Evolutionary conservation across 1,140 invertebrate genomes (phyloP), one percentile per base, ranked within the genome.

Genomic region (Sinonovacula constricta): DNA sequence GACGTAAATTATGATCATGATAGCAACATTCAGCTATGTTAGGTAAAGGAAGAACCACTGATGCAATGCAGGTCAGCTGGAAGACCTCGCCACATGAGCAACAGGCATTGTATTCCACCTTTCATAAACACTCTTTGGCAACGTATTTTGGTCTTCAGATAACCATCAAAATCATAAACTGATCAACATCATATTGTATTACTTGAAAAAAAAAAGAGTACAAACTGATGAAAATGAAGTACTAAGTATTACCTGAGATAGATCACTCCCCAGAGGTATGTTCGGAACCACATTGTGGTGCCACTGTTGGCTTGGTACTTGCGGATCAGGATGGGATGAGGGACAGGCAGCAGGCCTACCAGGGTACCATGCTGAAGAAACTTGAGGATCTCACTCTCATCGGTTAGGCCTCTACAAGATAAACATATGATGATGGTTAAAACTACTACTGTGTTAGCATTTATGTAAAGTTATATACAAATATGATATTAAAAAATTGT

Each of bases 261-360:
- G 82, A 99, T 99, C 28, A 99, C 96, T 45, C 98, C 98, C 98
- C 98, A 99, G 94, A 99, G 97, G 88, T 99, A 99, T 1, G 98
- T 99, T 65, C 98, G 93, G 92, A 99, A 99, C 98, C 98, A 99
- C 86, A 98, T 96, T 14, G 98, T 98, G 1, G 99, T 99, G 39
- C 97, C 98, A 57, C 95, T 94, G 92, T 99, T 99, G 15, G 98
- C 97, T 92, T 99, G 98, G 92, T 99, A 99, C 92, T 99, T 98
- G 80, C 99, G 93, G 82, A 99, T 99, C 54, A 99, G 93, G 89
- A 99, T 99, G 12, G 99, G 98, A 93, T 99, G 98, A 7, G 99
- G 99, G 53, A 99, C 99, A 1, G 99, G 99, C 59, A 99, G 91
- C 28, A 99, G 92, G 3, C 98, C 98, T 12, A 99, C 98, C 66